These are phyloP conservation scores for Euphonia xanthogaster DNA, from an alignment of 2,797 vertebrate genomes.

Conservation along the genomic window DNA sequence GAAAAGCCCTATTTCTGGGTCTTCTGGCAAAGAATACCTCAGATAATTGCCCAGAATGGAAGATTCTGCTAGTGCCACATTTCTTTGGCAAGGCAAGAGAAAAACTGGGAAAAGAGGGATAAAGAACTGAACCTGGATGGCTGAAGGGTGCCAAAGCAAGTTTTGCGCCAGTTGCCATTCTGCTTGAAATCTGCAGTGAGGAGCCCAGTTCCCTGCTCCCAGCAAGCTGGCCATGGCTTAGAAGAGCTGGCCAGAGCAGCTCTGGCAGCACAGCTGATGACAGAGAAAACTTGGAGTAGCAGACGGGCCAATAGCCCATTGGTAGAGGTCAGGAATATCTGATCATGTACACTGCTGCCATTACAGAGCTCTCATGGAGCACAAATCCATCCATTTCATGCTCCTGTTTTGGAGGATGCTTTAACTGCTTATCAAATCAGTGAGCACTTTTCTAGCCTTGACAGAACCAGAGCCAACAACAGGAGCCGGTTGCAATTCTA, in stretches of 20 bases:
- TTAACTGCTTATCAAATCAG: neutral
- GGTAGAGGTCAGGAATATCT: neutral
- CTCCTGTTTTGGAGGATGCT: neutral
- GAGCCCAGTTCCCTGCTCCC: constrained; percentile 35
- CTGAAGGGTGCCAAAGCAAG: constrained; percentile 50
- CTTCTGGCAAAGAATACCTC: constrained; percentile 33
- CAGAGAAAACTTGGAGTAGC: neutral
- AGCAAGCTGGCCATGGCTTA: constrained; percentile 48
- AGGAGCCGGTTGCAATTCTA: neutral
- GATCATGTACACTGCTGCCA: constrained; percentile 4
- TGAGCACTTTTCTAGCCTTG: neutral
- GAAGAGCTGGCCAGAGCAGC: constrained; percentile 16
- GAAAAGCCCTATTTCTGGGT: constrained; percentile 21
- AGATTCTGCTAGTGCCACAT: constrained; percentile 41
- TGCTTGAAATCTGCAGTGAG: constrained; percentile 36
- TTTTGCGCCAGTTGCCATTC: constrained; percentile 46
- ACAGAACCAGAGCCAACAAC: neutral
- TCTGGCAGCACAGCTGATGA: constrained; percentile 40
- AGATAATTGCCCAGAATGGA: constrained; percentile 60
- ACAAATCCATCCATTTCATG: neutral
- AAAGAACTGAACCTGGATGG: constrained; percentile 60
- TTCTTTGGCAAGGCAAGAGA: constrained; percentile 51
- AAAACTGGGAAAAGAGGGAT: constrained; percentile 56
- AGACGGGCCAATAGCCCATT: neutral
- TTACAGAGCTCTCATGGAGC: neutral